Percentiles rank a stretch among this genome's conserved stretches.
phyloP scores from a whole-genome alignment of 2,113 vertebrate genomes.

The Psilopsiagon aurifrons region DNA sequence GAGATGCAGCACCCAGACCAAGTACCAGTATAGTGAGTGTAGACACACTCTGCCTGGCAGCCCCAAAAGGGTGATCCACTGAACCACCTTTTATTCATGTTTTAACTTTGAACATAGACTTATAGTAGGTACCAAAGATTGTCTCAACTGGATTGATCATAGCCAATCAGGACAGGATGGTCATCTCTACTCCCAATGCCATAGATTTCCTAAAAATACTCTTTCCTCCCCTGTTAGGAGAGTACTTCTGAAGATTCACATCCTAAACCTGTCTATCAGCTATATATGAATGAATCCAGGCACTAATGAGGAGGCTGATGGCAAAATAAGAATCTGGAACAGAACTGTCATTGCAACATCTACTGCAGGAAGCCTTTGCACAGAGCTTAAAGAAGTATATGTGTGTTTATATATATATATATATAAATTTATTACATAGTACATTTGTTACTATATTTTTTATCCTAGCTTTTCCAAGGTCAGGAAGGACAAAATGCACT shows the following conservation, averaged over 20 bases:
- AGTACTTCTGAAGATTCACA: background rate
- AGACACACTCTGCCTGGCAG: background rate
- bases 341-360: background rate
- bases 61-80: background rate
- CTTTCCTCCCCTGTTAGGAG: background rate
- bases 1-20: background rate
- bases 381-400: background rate
- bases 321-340: background rate
- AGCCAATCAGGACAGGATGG: background rate
- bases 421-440: background rate
- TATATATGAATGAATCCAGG: background rate
- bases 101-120: background rate
- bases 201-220: background rate
- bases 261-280: background rate
- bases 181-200: background rate
- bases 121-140: background rate
- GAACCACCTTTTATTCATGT: background rate
- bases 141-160: background rate
- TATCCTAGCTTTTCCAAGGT: background rate
- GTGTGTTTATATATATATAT: background rate
- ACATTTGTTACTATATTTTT: background rate
- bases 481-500: background rate
- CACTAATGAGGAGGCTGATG: background rate
- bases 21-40: fast-evolving
- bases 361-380: background rate